Percentiles rank a stretch among this genome's conserved stretches.
Evolutionary conservation across 2,113 vertebrate genomes (phyloP).

Genomic region (Actenoides hombroni): DNA sequence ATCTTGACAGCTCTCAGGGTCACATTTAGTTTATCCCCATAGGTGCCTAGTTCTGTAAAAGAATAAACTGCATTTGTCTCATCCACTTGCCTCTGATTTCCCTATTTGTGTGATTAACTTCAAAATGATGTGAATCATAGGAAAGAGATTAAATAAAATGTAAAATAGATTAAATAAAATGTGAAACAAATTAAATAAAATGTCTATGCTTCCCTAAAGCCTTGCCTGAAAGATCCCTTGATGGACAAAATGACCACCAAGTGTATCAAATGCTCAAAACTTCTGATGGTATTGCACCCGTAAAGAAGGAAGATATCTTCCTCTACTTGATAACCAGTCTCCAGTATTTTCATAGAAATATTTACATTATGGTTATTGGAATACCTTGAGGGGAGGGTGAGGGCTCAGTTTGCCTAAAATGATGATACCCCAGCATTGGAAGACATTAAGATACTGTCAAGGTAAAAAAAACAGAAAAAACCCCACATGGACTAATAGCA

Average conservation of each 20-base stretch:
- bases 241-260: not conserved
- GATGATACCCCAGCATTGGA: not conserved
- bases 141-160: not conserved
- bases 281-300: not conserved
- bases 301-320: not conserved
- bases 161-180: not conserved
- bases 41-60: slow-evolving; percentile 30
- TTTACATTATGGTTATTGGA: not conserved
- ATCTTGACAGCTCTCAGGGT: slow-evolving; percentile 40
- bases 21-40: slow-evolving; percentile 59
- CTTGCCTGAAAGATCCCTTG: not conserved
- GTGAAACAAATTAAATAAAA: not conserved
- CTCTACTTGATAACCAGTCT: not conserved
- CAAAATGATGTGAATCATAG: not conserved
- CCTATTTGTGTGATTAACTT: not conserved
- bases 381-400: not conserved
- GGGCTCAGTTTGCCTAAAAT: not conserved
- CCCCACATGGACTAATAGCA: not conserved
- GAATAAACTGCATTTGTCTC: slow-evolving; percentile 11
- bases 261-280: not conserved
- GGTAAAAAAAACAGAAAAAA: not conserved
- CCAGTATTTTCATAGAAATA: not conserved
- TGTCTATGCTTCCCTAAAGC: not conserved
- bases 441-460: not conserved
- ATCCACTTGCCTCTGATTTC: slow-evolving; percentile 20